Base-by-base conservation (phyloP, 2,888 invertebrate genomes). In the Nebria brevicollis region DNA sequence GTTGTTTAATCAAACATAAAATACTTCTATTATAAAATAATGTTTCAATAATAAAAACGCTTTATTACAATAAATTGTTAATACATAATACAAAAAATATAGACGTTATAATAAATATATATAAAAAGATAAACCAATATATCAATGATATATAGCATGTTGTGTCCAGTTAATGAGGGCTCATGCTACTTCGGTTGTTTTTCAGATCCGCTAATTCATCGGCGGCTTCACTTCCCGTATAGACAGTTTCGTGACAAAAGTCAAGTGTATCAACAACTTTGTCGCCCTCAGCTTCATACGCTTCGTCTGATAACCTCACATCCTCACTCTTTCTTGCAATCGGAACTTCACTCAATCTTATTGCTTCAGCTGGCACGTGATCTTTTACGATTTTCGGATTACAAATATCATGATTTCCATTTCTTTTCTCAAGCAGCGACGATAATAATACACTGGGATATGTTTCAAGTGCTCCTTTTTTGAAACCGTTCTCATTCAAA, bases 251-350 rank as follows among this genome's bases (percentile, higher is more conserved):
- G 42, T 89, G 84, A 25, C 83, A 84, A 25, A 86, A 85, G 85
- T 89, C 89, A 20, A 89, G 73, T 2, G 86, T 87, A 84, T 88
- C 88, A 10, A 87, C 86, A 25, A 89, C 84, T 65, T 86, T 84
- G 85, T 90, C 90, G 5, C 90, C 90, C 85, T 89, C 86, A 43
- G 87, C 85, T 83, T 89, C 88, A 82, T 87, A 89, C 1, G 88
- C 88, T 42, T 84, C 86, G 83, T 90, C 90, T 5, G 89, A 87
- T 77, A 89, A 82, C 83, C 88, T 88, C 20, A 86, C 77, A 2
- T 86, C 82, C 54, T 85, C 82, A 77, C 86, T 86, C 8, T 86
- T 86, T 80, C 87, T 85, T 83, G 86, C 87, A 70, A 89, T 83
- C 8, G 88, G 88, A 66, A 87, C 85, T 81, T 86, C 86, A 73